Conservation (phyloP, 2,113 vertebrate species). For the Gallinago jamesoni region DNA sequence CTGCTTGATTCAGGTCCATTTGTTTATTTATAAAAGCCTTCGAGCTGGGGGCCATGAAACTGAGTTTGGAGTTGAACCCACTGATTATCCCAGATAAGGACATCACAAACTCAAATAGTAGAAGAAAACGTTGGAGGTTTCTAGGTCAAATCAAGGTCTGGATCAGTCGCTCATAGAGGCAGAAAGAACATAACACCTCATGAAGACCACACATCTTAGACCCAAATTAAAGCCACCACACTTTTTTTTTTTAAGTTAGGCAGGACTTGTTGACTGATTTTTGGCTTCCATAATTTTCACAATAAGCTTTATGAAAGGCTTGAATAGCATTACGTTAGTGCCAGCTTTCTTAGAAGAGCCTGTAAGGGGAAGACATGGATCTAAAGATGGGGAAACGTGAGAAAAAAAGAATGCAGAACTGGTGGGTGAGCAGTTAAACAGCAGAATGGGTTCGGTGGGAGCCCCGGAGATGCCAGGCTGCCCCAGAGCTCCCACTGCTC, state of each 20-base stretch:
- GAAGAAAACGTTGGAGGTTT: not conserved
- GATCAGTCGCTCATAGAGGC: rapidly evolving
- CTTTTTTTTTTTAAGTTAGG: too few relatives aligned
- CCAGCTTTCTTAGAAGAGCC: not conserved
- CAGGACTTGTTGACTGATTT: not conserved
- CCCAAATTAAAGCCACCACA: rapidly evolving
- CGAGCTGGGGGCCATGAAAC: not conserved
- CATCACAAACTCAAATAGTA: too few relatives aligned
- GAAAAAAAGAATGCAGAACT: not conserved
- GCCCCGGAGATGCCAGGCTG: not conserved
- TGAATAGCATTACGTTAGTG: rapidly evolving
- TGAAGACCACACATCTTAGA: rapidly evolving
- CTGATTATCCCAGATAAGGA: rapidly evolving
- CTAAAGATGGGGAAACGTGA: not conserved
- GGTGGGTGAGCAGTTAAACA: not conserved
- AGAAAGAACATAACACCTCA: rapidly evolving
- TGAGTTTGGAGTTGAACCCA: too few relatives aligned
- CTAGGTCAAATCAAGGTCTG: not conserved
- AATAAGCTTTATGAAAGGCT: too few relatives aligned
- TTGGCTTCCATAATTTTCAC: not conserved
- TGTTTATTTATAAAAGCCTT: not conserved
- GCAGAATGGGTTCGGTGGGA: not conserved
- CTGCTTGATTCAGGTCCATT: too few relatives aligned
- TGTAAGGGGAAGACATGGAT: not conserved
- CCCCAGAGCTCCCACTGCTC: not conserved